Evolutionary conservation across 2,113 vertebrate species (phyloP), one percentile per base, ranked within the genome.

Genomic region (Variabilichromis moorii): DNA sequence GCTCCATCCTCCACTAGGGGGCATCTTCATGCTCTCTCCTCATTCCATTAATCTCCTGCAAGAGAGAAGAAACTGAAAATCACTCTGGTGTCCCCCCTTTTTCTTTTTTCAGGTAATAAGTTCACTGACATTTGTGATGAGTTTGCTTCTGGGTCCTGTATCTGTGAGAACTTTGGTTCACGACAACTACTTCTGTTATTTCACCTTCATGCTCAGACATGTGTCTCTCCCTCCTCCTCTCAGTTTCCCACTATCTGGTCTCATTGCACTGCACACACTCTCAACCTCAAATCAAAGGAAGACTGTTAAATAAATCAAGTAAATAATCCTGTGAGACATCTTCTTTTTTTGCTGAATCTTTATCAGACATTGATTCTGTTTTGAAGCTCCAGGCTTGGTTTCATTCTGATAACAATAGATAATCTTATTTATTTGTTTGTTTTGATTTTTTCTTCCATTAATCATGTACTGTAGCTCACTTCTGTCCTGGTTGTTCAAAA

Each of bases 401-500:
- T 51, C 5, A 51, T 53, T 53, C 2, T 53, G 51, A 21, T 21
- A 21, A 21, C 4, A 53, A 2, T 10, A 21, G 9, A 53, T 21
- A 10, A n/a, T 53, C 19, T 53, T 10, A n/a, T n/a, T 53, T 6
- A 53, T 53, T 53, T n/a, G 2, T 21, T 21, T 21, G 21, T 21
- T 51, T 53, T 3, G 19, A 53, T n/a, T 53, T 53, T 53, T 53
- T 53, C n/a, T 1, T 53, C n/a, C n/a, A 53, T 53, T 21, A 53
- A 53, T 53, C 51, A 53, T 6, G n/a, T 21, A 21, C 0, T 53
- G 5, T 10, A 53, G 2, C 50, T n/a, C n/a, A n/a, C n/a, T 51
- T 2, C 50, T 51, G 50, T 0, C 2, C 0, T 51, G 50, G 9
- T 51, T 51, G 50, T n/a, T 2, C 0, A 51, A 10, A 51, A n/a